Evolutionary conservation across 2,113 vertebrate species (phyloP), one percentile per base, ranked within the genome.

Genomic region (Paracanthobrama guichenoti): DNA sequence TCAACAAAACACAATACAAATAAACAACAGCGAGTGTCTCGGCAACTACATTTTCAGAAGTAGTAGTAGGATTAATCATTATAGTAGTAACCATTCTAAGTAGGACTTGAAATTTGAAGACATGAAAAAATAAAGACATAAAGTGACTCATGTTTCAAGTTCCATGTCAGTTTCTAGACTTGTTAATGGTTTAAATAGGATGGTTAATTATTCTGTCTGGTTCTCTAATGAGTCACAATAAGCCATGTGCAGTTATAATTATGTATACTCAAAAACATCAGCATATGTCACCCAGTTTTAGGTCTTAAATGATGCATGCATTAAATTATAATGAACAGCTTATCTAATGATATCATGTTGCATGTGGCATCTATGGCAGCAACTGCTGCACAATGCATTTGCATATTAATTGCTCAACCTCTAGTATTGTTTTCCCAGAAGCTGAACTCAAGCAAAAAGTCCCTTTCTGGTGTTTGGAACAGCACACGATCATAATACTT

Each of bases 181-280:
- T 55, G 18, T 55, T 22, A 55, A 55, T 35, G 39, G 35, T 6
- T 13, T 26, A 14, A 69, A 28, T n/a, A 18, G 2, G 48, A 50
- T 48, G 5, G 18, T 42, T 69, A 24, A 24, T 71, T 24, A 64
- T 69, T 31, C 46, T 35, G 18, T 48, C 79, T 81, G 64, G 10
- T 81, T 55, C 46, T 69, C 62, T 81, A 79, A 79, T 79, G 39
- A 79, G 42, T 79, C 60, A 20, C 26, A 79, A 80, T 39, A 80
- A 80, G 20, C n/a, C 78, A 20, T n/a, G 60, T 80, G 78, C 44
- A 50, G 50, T 80, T 66, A 67, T 50, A 66, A 79, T 79, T 79
- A 80, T 50, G 39, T 28, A 50, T 2, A 78, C 20, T 22, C 28
- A 28, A 74, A 74, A 20, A 26, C 10, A 66, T 66, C 78, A 48